These are phyloP conservation scores for Ennomos fuscantarius DNA, from an alignment of 2,888 invertebrate genomes.

Conservation along the genomic window DNA sequence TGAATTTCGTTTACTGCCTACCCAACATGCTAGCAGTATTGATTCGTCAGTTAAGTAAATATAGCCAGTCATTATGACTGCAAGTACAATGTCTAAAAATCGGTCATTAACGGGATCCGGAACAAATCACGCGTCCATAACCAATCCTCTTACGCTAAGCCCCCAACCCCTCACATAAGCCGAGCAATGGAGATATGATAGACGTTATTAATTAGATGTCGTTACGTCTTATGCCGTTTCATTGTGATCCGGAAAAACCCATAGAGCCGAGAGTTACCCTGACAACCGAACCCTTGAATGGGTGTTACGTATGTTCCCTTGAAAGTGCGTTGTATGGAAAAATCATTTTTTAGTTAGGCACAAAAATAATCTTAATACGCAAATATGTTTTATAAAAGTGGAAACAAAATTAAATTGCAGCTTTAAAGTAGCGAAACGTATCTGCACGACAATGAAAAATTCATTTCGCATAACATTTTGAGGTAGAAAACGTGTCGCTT, in stretches of 20 bases:
- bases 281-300: constrained; percentile 22
- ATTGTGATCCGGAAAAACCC: constrained; percentile 73
- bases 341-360: too few relatives aligned
- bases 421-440: too few relatives aligned
- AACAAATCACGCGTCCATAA: constrained; percentile 77
- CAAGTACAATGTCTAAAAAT: constrained; percentile 62
- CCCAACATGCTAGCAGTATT: too few relatives aligned
- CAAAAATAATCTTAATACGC: too few relatives aligned
- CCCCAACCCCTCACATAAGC: constrained; percentile 63
- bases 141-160: constrained; percentile 81
- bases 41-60: not conserved
- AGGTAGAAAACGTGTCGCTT: too few relatives aligned
- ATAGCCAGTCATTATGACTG: constrained; percentile 2
- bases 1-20: too few relatives aligned
- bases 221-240: constrained; percentile 81
- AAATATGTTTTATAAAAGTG: too few relatives aligned
- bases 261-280: constrained; percentile 59
- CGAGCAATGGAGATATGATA: constrained; percentile 82
- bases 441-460: too few relatives aligned
- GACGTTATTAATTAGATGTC: constrained; percentile 84
- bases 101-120: constrained; percentile 66
- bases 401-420: too few relatives aligned
- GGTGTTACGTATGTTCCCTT: not conserved
- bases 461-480: too few relatives aligned
- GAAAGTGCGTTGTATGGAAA: too few relatives aligned